Evolutionary conservation across 2,888 invertebrate species (phyloP), one percentile per base, ranked within the genome.

Genomic region (Odontomyia ornata): DNA sequence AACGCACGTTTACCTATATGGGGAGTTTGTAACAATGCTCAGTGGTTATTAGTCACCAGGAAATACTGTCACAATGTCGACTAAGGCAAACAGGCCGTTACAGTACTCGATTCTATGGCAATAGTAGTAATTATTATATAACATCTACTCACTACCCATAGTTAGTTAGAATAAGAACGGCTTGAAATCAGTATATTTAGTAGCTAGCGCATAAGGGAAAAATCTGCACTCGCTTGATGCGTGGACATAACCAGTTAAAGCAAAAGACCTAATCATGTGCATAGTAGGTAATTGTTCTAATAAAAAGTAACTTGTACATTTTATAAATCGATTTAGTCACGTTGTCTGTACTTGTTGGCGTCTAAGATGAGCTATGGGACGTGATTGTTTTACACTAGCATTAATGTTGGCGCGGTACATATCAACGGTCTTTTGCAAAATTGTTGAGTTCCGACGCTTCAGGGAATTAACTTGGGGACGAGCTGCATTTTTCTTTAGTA

Each of bases 11-110:
- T 52, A 52, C 52, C 52, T n/a, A 52, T 15, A 52, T 52, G 52
- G 52, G 36, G 36, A 36, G n/a, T 52, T 52, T 52, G 52, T 52
- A 36, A 52, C 52, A 18, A 52, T 52, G 18, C 52, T 52, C 52
- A 18, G 18, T 52, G 52, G 52, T 60, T 21, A 60, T 60, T 60
- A 60, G 60, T 60, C 60, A 60, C 69, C 46, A 69, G 69, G 69
- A 69, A 69, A 46, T 47, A 25, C 30, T 67, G 67, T 67, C n/a
- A 67, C 67, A 67, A 30, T 25, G n/a, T 25, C n/a, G 69, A 69
- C 69, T 36, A 36, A 36, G 36, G 36, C 69, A 15, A 13, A 23
- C 47, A 65, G 25, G 18, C 36, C 30, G 15, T 25, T 65, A 46
- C 47, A 69, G 25, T 15, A 47, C 21, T 23, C 21, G 69, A 47